These are phyloP conservation scores for Babylonia areolata DNA, from an alignment of 1,140 invertebrate genomes.

Conservation along the genomic window DNA sequence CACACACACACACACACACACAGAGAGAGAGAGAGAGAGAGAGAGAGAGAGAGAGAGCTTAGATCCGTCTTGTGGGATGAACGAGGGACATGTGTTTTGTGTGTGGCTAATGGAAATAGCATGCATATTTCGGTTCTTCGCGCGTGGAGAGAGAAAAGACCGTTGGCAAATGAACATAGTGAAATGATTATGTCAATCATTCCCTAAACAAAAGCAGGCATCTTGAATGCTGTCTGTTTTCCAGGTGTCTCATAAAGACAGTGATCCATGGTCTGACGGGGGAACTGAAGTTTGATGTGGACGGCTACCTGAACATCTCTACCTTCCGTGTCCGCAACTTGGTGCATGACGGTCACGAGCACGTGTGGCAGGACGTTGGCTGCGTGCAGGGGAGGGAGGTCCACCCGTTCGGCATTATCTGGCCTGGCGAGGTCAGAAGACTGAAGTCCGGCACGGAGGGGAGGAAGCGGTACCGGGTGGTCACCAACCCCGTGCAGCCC, in stretches of 20 bases:
- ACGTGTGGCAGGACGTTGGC: constrained; percentile 86
- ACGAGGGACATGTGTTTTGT: no score
- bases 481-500: constrained; percentile 83
- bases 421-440: constrained; percentile 83
- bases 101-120: no score
- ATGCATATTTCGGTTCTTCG: no score
- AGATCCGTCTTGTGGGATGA: no score
- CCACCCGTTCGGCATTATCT: constrained; percentile 88
- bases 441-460: constrained; percentile 63
- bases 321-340: constrained; percentile 83
- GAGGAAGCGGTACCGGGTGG: constrained; percentile 86
- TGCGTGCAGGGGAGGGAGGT: constrained; percentile 84
- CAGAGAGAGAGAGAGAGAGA: no score
- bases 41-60: no score
- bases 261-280: constrained; percentile 69
- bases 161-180: no score
- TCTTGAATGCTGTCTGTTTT: constrained; percentile 44
- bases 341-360: constrained; percentile 73
- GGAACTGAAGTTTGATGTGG: constrained; percentile 76
- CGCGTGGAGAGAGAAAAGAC: no score
- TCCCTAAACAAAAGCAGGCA: no score
- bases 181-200: no score
- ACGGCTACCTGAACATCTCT: constrained; percentile 80
- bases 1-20: no score
- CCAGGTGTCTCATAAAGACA: constrained; percentile 60